These are phyloP conservation scores for Idaea aversata DNA, from an alignment of 2,888 invertebrate species.

Conservation along the genomic window DNA sequence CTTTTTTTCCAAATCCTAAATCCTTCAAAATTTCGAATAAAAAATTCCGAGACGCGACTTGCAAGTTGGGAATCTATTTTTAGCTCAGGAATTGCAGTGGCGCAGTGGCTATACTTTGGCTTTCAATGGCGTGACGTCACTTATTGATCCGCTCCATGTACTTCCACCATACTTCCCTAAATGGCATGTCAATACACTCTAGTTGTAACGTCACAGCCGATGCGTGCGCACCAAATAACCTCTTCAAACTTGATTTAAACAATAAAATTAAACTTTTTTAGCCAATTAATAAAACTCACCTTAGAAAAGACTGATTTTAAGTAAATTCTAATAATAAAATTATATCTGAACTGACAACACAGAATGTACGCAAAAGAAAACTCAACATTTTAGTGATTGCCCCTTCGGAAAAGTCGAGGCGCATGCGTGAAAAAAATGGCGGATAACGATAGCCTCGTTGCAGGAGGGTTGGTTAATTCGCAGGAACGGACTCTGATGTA, in stretches of 20 bases:
- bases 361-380: constrained; percentile 28
- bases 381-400: constrained; percentile 63
- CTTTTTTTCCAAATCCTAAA: constrained; percentile 26
- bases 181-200: constrained; percentile 46
- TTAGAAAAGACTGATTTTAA: background rate
- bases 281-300: background rate
- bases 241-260: background rate
- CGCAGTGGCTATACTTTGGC: constrained; percentile 39
- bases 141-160: constrained; percentile 54
- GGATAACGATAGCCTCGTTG: constrained; percentile 57
- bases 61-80: constrained; percentile 21
- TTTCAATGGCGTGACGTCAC: constrained; percentile 74
- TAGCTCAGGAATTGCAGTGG: constrained; percentile 41
- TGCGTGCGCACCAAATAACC: constrained; percentile 44
- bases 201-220: constrained; percentile 34
- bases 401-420: constrained; percentile 50
- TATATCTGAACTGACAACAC: constrained; percentile 39
- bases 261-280: background rate
- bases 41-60: constrained; percentile 6
- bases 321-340: background rate
- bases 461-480: constrained; percentile 48
- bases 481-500: constrained; percentile 47
- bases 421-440: constrained; percentile 77
- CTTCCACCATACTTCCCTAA: constrained; percentile 16
- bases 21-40: constrained; percentile 22